These are phyloP conservation scores for Pseudochaenichthys georgianus DNA, from an alignment of 2,797 vertebrate genomes.

Conservation along the genomic window DNA sequence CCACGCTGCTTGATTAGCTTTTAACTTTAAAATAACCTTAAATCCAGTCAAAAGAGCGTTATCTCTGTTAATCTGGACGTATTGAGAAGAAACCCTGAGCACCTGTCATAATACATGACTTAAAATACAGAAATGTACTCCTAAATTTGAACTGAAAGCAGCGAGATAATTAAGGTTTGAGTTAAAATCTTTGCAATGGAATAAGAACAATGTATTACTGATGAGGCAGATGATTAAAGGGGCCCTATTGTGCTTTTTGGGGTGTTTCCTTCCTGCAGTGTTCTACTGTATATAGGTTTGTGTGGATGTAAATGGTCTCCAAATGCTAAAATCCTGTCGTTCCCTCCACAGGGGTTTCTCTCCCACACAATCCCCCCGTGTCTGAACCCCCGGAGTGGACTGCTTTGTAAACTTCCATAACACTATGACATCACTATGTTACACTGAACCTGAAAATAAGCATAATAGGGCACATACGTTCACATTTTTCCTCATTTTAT, in stretches of 20 bases:
- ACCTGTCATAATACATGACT: conserved; percentile 41
- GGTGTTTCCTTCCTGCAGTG: no score
- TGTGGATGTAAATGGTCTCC: no score
- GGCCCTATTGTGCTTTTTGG: neutral
- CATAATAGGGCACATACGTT: no score
- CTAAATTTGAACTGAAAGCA: conserved; percentile 38
- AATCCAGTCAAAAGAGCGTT: conserved; percentile 41
- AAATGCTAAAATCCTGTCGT: no score
- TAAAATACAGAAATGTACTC: conserved; percentile 28
- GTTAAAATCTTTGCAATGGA: conserved; percentile 20
- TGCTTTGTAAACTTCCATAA: no score
- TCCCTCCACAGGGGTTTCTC: no score
- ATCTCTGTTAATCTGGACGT: conserved; percentile 22
- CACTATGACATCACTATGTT: no score
- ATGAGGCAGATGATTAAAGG: conserved; percentile 24
- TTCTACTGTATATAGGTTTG: no score
- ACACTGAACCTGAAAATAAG: no score
- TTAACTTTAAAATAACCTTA: conserved; percentile 48
- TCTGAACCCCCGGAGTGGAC: no score
- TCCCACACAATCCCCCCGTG: no score
- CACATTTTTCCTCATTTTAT: conserved; percentile 13
- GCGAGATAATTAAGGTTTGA: conserved; percentile 34
- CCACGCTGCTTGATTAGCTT: conserved; percentile 30
- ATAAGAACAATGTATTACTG: neutral
- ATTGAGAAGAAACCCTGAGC: conserved; percentile 41